Conservation (phyloP, 1,140 invertebrate genomes). For the Hypothenemus hampei region DNA sequence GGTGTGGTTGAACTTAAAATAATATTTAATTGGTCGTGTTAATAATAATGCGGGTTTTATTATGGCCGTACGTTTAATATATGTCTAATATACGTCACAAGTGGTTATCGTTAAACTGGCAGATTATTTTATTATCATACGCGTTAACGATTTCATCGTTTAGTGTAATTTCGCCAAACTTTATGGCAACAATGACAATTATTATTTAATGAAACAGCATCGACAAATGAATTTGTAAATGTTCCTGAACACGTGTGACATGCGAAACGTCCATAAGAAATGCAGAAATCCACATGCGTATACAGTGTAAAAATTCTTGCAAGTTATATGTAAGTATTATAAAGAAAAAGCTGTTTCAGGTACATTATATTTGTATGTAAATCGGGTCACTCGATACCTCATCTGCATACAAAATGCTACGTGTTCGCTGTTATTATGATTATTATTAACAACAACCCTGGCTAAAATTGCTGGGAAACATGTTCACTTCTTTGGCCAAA, state of each 20-base stretch:
- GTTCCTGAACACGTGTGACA: background rate
- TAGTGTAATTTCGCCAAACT: too few species aligned
- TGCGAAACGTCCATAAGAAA: background rate
- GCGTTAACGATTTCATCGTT: background rate
- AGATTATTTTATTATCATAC: slow-evolving; percentile 9
- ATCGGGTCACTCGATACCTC: slow-evolving; percentile 9
- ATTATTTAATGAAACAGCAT: too few species aligned
- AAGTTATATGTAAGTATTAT: slow-evolving; percentile 7
- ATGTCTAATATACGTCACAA: slow-evolving; percentile 6
- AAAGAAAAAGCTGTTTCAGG: slow-evolving; percentile 6
- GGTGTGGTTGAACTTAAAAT: background rate
- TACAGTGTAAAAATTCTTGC: slow-evolving; percentile 5
- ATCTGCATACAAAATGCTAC: slow-evolving; percentile 10
- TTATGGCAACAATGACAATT: too few species aligned
- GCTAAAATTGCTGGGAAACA: background rate
- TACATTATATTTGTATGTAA: slow-evolving; percentile 11
- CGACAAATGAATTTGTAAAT: background rate
- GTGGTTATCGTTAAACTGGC: slow-evolving; percentile 2
- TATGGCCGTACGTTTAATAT: too few species aligned
- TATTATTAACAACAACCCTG: slow-evolving; percentile 7
- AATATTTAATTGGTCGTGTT: slow-evolving; percentile 4
- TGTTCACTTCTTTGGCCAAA: slow-evolving; percentile 1
- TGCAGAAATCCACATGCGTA: background rate
- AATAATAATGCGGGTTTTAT: slow-evolving; percentile 4
- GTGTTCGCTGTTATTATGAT: slow-evolving; percentile 8